Conservation (phyloP, 2,888 invertebrate species). For the Drosophila neonasuta region DNA sequence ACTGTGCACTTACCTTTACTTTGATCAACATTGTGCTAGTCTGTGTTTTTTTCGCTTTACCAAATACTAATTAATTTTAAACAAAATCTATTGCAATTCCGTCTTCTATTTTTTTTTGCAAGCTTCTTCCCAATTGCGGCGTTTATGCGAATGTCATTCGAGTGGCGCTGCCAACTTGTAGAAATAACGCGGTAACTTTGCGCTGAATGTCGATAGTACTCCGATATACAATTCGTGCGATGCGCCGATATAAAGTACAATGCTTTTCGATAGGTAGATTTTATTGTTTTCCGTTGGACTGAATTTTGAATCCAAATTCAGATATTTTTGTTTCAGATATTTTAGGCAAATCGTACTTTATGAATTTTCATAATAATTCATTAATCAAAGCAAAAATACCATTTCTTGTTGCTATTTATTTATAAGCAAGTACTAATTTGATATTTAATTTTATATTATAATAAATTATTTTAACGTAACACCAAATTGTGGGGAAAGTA, state of each 20-base stretch:
- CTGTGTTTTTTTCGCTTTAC: constrained; percentile 8
- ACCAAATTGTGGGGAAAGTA: not conserved
- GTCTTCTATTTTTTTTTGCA: constrained; percentile 37
- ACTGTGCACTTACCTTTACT: constrained; percentile 86
- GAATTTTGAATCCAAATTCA: not conserved
- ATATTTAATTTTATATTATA: too few species aligned
- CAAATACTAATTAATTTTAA: constrained; percentile 39
- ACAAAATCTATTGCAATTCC: constrained; percentile 28
- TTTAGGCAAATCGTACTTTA: not conserved
- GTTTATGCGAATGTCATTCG: constrained; percentile 56
- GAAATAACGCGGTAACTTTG: not conserved
- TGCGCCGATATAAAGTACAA: not conserved
- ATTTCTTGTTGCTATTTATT: too few species aligned
- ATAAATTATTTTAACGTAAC: too few species aligned
- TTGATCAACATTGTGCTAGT: constrained; percentile 87
- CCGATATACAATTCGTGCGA: not conserved
- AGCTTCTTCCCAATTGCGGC: constrained; percentile 47
- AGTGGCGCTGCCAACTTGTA: constrained; percentile 41
- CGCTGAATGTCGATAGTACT: constrained; percentile 31
- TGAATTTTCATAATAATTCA: too few species aligned
- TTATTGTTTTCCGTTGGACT: not conserved
- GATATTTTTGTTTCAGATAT: not conserved
- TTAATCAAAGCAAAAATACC: too few species aligned
- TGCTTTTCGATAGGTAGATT: constrained; percentile 12
- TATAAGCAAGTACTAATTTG: too few species aligned